phyloP scores from a whole-genome alignment of 2,797 vertebrate genomes.

The Pempheris klunzingeri region DNA sequence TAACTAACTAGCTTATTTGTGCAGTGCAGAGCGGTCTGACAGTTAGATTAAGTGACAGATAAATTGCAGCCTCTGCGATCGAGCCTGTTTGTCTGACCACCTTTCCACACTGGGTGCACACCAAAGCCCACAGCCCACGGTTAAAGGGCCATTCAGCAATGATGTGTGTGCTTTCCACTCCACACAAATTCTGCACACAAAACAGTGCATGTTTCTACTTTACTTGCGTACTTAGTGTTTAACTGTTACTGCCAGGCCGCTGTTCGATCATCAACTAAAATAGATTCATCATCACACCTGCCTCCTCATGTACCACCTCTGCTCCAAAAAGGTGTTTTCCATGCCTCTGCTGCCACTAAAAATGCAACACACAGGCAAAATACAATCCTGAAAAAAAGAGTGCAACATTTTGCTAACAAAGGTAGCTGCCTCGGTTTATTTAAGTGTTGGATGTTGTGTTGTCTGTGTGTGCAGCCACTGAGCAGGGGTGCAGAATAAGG shows the following conservation, averaged over 20 bases:
- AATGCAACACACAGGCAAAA: neutral
- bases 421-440: neutral
- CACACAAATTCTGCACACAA: neutral
- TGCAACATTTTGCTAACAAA: neutral
- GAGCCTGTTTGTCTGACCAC: too few species aligned
- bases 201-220: neutral
- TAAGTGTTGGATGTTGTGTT: neutral
- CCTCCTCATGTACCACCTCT: conserved; percentile 1
- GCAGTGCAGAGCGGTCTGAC: too few species aligned
- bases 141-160: neutral
- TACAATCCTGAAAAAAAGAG: neutral
- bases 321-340: neutral
- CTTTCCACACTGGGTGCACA: too few species aligned
- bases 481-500: neutral
- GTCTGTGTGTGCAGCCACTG: neutral
- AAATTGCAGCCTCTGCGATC: too few species aligned
- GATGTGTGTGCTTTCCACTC: neutral
- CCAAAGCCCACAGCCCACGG: too few species aligned
- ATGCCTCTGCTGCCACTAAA: neutral
- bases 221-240: neutral
- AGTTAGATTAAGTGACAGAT: too few species aligned
- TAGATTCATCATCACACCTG: conserved; percentile 1
- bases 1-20: too few species aligned
- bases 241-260: neutral
- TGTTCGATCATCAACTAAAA: neutral